Base-by-base conservation (phyloP, 2,888 invertebrate species). In the Hirtodrosophila histrioides region DNA sequence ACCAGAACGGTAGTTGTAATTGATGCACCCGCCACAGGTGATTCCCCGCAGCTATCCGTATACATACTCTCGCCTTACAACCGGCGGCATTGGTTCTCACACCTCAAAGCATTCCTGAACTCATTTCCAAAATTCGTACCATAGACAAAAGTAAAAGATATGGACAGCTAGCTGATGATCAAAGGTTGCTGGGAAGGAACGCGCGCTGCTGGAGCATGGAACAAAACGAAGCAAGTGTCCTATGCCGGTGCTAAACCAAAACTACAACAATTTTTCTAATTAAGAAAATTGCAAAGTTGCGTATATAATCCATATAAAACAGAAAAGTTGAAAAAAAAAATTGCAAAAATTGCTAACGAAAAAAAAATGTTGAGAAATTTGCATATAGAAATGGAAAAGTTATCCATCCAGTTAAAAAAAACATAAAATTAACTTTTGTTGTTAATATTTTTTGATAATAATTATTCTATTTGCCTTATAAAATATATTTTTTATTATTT, bases 201-300 rank as follows among this genome's bases (percentile, higher is more conserved):
- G 61, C 50, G 65, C 37, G 57, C 58, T 57, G 60, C 57, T 41
- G 41, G 35, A 48, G 50, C 46, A 70, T 85, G 78, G 60, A 80
- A 75, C 57, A 83, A 62, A 69, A 82, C 89, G 87, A 88, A 88
- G 89, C 82, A 90, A 90, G 90, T 90, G 88, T 91, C 90, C 91
- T 91, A 91, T 81, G 82, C 88, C 79, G 90, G 90, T 91, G 90
- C 90, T 91, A 90, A 86, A 87, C 88, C 87, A 87, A 69, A 73
- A 75, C 72, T 62, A 49, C 63, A 78, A 70, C 67, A 66, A 69
- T 67, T 86, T 86, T 79, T 73, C 80, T 58, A 65, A 45, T 61
- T 54, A 53, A 44, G 63, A 69, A 75, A 75, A 74, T 62, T 69
- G 35, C 43, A 56, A 70, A 73, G 62, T 69, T 81, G 72, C 84